Conservation (phyloP, 2,113 vertebrate genomes). For the Colinus virginianus region DNA sequence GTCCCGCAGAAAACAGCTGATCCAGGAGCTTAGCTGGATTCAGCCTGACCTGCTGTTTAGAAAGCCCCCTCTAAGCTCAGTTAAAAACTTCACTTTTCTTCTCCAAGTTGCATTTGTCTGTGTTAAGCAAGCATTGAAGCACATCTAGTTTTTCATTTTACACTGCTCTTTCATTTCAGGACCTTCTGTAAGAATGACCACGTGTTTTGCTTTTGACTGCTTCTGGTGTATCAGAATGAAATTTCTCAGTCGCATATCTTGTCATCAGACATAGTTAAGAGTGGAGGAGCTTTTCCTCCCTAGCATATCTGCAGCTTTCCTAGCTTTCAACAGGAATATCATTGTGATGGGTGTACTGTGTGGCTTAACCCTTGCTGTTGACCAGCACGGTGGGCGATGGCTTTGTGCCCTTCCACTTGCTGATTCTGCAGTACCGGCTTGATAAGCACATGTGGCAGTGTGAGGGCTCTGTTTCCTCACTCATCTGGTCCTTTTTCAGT, state of each 20-base stretch:
- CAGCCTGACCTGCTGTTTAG: neutral
- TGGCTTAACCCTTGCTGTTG: neutral
- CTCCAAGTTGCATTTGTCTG: neutral
- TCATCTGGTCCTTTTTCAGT: neutral
- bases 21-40: neutral
- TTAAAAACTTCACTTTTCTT: constrained; percentile 33
- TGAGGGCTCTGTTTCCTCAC: neutral
- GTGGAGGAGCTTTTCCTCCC: neutral
- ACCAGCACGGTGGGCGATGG: neutral
- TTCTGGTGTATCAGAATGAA: neutral
- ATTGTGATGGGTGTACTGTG: neutral
- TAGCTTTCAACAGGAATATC: neutral
- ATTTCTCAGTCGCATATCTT: neutral
- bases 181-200: neutral
- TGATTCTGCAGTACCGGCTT: neutral
- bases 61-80: neutral
- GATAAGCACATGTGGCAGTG: neutral
- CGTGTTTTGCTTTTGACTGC: neutral
- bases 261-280: neutral
- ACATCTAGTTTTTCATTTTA: constrained; percentile 33
- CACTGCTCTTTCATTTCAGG: constrained; percentile 1
- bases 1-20: neutral
- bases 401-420: neutral
- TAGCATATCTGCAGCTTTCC: neutral
- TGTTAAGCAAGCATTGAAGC: constrained; percentile 11